Evolutionary conservation across 2,797 vertebrate species (phyloP), one percentile per base, ranked within the genome.

Genomic region (Scleropages formosus): DNA sequence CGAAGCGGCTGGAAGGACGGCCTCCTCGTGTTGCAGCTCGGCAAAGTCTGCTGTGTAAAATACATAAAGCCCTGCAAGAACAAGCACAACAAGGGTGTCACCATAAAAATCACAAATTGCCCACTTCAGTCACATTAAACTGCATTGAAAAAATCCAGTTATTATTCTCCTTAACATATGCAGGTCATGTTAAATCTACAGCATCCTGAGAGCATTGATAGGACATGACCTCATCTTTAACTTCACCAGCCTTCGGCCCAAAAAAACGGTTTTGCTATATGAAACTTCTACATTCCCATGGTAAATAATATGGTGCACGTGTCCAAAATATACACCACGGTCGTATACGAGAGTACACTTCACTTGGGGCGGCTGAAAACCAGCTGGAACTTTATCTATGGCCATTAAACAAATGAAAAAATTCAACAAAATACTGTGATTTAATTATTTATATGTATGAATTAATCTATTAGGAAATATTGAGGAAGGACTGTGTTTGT

Each of bases 61-160:
- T 51, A 20, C 31, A 69, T 22, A 20, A 15, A 69, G 20, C 66
- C 22, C 20, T 26, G 46, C 7, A 51, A 68, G 51, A 49, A 8
- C 16, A 4, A 31, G 39, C 22, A n/a, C 8, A 67, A 24, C 16
- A 39, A 20, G 46, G 65, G 12, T 13, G 13, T 49, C 20, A 22
- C 65, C n/a, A n/a, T n/a, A n/a, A 68, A 4, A 69, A 12, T 11
- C 13, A 20, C 62, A 75, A 39, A 39, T 39, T 31, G 6, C 39
- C 31, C 31, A 39, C 39, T 39, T 39, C 6, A 39, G 6, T 39
- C 31, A 53, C 64, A 46, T 13, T 67, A 39, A 8, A 47, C 39
- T 20, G 46, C 16, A 73, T 68, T 74, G 59, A 47, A 3, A 47
- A 69, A 22, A 64, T 51, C 39, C 51, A 72, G 63, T 62, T 76